Base-by-base conservation (phyloP, 2,113 vertebrate species). In the Pelusios castaneus region DNA sequence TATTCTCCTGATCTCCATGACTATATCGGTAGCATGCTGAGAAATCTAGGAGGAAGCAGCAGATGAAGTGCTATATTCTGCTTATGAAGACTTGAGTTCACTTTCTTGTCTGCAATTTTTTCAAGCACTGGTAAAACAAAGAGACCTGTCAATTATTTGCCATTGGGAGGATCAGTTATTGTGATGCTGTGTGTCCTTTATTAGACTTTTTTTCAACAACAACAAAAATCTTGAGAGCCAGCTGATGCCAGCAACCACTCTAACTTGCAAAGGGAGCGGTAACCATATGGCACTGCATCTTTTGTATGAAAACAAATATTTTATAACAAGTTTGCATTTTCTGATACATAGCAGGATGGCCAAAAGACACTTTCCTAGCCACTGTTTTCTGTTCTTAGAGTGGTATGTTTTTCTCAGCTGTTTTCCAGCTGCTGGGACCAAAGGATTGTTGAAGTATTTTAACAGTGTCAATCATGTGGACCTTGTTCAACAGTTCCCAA, bases 221-320 rank as follows among this genome's bases (percentile, higher is more conserved):
- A 91, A 58, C 56, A 91, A 90, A 82, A 91, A 87, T 93, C 51
- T 84, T 55, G 63, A 96, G 87, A 91, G 89, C 82, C 94, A 95
- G 79, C 89, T 95, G 90, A 97, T 96, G 95, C 95, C 82, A 92
- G 79, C 91, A 96, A 94, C 95, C 81, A 89, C 90, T 95, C 88
- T 95, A 89, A 97, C 97, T 95, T 97, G 88, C 92, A 67, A 95
- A 96, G 92, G 95, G 95, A 97, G 93, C 88, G 19, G 82, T 89
- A 95, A 25, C 89, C 95, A 87, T 96, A 95, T 96, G 97, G 95
- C 97, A 97, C 97, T 98, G 93, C 96, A 97, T 97, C 97, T 98
- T 98, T 98, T 98, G 89, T 98, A 98, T 95, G 91, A 97, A 97
- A 97, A 97, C 80, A 80, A 97, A 94, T 96, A 95, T 98, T 98